These are phyloP conservation scores for Lophotriccus pileatus DNA, from an alignment of 2,797 vertebrate species.

Conservation along the genomic window DNA sequence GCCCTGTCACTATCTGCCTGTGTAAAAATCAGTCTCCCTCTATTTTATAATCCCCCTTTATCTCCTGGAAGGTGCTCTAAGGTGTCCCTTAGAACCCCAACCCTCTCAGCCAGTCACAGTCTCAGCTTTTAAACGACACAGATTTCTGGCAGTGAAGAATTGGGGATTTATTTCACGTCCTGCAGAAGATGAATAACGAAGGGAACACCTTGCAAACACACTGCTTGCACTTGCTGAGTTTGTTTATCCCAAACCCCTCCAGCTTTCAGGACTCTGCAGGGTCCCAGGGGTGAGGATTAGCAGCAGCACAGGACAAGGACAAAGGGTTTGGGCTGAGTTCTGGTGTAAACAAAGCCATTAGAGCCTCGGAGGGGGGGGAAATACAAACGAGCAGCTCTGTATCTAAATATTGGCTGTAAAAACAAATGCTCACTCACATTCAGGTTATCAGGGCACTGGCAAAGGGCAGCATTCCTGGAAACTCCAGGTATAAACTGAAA, in stretches of 20 bases:
- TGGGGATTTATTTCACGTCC: background rate
- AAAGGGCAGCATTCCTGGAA: background rate
- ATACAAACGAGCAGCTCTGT: background rate
- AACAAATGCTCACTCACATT: background rate
- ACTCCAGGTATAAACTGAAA: rapidly evolving
- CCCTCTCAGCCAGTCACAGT: background rate
- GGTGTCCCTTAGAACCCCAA: background rate
- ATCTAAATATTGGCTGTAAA: background rate
- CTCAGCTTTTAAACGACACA: background rate
- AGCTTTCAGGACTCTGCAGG: background rate
- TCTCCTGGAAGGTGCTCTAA: background rate
- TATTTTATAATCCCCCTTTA: background rate
- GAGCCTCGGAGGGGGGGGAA: rapidly evolving
- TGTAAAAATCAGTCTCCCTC: background rate
- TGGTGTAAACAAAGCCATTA: background rate
- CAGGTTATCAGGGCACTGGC: background rate
- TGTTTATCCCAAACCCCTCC: background rate
- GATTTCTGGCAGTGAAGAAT: background rate
- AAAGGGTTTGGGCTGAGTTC: background rate
- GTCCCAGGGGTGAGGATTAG: background rate
- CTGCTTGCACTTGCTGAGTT: background rate
- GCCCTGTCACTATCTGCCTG: background rate
- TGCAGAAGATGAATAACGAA: background rate
- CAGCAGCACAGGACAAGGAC: background rate
- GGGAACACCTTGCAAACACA: background rate